A percentile compares a stretch with the other conserved stretches of the same genome.
These are phyloP conservation scores for Drosophila tropicalis DNA, from an alignment of 1,140 invertebrate species.

Conservation along the genomic window DNA sequence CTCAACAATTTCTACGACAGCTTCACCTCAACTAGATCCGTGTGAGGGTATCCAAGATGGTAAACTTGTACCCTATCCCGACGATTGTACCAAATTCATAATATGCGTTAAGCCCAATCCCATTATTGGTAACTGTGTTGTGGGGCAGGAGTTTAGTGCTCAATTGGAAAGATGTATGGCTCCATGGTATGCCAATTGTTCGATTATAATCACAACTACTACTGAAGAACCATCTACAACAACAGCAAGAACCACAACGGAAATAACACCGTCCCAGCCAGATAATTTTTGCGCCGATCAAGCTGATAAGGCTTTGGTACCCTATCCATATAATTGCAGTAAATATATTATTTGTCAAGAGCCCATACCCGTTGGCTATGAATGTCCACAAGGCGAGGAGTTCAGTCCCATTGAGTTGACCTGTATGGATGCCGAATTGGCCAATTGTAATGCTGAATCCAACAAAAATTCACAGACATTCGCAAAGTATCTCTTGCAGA, in stretches of 20 bases:
- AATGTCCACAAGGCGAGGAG: constrained; percentile 45
- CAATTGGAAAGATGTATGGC: constrained; percentile 57
- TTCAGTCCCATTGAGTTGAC: constrained; percentile 31
- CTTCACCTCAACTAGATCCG: constrained; percentile 26
- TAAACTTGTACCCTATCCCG: constrained; percentile 60
- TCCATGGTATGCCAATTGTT: constrained; percentile 57
- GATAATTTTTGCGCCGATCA: constrained; percentile 32
- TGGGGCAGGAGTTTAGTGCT: constrained; percentile 65
- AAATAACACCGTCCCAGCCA: background rate
- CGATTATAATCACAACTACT: constrained; percentile 9
- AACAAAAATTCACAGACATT: background rate
- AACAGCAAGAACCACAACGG: constrained; percentile 20
- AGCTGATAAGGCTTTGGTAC: constrained; percentile 33
- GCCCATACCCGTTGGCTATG: constrained; percentile 56
- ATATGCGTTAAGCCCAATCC: constrained; percentile 38
- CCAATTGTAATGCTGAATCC: constrained; percentile 26
- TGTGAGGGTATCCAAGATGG: constrained; percentile 43
- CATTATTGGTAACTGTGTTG: constrained; percentile 36
- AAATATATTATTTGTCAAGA: constrained; percentile 60
- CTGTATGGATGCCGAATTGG: constrained; percentile 46
- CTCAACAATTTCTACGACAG: constrained; percentile 3
- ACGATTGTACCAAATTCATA: constrained; percentile 66
- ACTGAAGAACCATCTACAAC: constrained; percentile 1
- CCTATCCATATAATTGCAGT: constrained; percentile 59
- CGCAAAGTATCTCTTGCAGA: background rate